A percentile compares a stretch with the other conserved stretches of the same genome.
phyloP scores from a whole-genome alignment of 1,140 invertebrate species.

The Drosophila micromelanica region DNA sequence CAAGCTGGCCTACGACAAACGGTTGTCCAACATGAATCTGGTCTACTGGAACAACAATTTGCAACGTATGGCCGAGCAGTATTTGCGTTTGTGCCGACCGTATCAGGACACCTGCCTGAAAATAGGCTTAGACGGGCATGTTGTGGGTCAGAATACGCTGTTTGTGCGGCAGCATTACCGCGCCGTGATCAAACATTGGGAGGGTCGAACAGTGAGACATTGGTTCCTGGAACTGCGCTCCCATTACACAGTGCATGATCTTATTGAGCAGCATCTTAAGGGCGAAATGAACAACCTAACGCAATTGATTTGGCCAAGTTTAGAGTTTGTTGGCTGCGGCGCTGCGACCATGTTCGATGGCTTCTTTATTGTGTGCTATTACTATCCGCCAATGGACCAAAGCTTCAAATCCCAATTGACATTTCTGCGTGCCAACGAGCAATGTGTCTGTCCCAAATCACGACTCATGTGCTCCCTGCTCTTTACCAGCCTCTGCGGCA shows the following conservation, averaged over 20 bases:
- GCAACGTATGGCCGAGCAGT: conserved; percentile 43
- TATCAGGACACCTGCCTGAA: conserved; percentile 33
- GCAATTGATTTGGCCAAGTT: conserved; percentile 31
- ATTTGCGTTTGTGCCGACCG: conserved; percentile 30
- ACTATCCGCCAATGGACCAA: conserved; percentile 23
- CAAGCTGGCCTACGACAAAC: conserved; percentile 21
- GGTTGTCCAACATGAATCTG: conserved; percentile 45
- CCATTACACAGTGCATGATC: background rate
- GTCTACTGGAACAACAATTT: conserved; percentile 43
- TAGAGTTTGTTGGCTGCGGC: conserved; percentile 41
- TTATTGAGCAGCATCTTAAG: background rate
- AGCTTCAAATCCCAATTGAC: background rate
- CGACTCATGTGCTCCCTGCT: conserved; percentile 26
- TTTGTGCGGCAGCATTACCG: background rate
- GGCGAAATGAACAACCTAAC: background rate
- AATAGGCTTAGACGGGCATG: conserved; percentile 4
- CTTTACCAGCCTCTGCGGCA: conserved; percentile 41
- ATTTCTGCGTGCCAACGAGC: background rate
- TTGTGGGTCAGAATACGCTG: conserved; percentile 31
- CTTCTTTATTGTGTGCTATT: conserved; percentile 44
- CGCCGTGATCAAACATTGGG: conserved; percentile 6
- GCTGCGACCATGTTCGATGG: conserved; percentile 45
- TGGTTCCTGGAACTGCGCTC: conserved; percentile 29
- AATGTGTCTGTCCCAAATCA: conserved; percentile 24
- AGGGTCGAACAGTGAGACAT: conserved; percentile 31